Evolutionary conservation across 2,113 vertebrate genomes (phyloP), one percentile per base, ranked within the genome.

Genomic region (Labrus mixtus): DNA sequence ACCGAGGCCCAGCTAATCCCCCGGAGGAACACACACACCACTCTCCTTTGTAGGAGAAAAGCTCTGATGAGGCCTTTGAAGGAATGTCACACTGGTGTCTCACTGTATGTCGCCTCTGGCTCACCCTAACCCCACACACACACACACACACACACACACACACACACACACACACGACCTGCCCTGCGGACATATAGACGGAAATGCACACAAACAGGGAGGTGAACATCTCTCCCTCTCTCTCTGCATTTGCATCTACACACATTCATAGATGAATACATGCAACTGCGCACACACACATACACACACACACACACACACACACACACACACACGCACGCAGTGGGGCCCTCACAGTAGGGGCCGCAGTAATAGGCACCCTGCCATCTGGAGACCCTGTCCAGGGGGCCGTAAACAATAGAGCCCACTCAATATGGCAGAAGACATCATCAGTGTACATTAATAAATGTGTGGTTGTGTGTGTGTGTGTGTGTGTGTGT

Each of bases 341-440:
- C 87, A 88, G 83, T 80, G 73, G 88, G 87, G 80, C 85, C 89
- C 84, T 91, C 89, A 67, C 90, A 91, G 90, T 87, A 81, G 90
- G 90, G 86, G 90, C 87, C 69, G 51, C 81, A 68, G 63, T 92
- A 92, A 93, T 92, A 91, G 89, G 93, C 86, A 84, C 89, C 89
- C 89, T 87, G 85, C 93, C 93, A 93, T 91, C 92, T 93, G 93
- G 85, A 90, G 87, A 87, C 79, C 84, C 88, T 59, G 82, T 92
- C 89, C 88, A 94, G 87, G 84, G 91, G 86, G 87, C 81, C 80
- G 46, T 82, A 90, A 88, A 90, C 90, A 91, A 92, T 91, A 78
- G 89, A 90, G 84, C 57, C 81, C 84, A 85, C 82, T 89, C 87
- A 89, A 70, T 78, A 79, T 85, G 83, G 89, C 62, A 83, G 72